Evolutionary conservation across 2,113 vertebrate genomes (phyloP), one percentile per base, ranked within the genome.

Genomic region (Phalacrocorax brasilianus): DNA sequence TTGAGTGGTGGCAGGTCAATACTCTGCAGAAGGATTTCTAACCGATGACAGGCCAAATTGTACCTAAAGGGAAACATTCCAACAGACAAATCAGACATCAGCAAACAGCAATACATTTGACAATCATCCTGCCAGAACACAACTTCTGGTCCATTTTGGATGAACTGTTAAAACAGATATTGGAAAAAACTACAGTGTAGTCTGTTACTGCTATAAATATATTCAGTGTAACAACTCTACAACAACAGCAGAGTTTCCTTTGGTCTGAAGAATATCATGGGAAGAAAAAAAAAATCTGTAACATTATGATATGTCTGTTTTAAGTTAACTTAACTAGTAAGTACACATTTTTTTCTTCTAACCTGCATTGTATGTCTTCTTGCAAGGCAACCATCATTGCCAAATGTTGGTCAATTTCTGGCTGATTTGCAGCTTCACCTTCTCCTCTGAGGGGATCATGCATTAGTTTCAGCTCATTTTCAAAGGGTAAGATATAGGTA

Each of bases 281-380:
- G 10, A 85, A 89, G 10, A 80, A 20, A 28, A 9, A 24, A 28
- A 9, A 27, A 16, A 12, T 11, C 49, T 20, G 1, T 14, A 42
- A 45, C 15, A 66, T 73, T 35, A 84, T 20, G 24, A 67, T 55
- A 83, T 16, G 5, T 8, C 42, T 30, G 49, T 58, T 91, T 52
- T 62, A 75, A 32, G 15, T 40, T 53, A 85, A 58, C 68, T 79
- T 40, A 94, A 77, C 44, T 56, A 80, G 8, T 11, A 89, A 84
- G 66, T 45, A 55, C 3, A 22, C 4, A 6, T 58, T 63, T 16
- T 44, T 58, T 8, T 47, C 30, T 80, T 94, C 97, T 97, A 70
- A 99, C 99, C 99, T 99, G 99, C 99, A 99, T 80, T 99, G 99
- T 97, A 99, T 99, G 96, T 99, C 99, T 95, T 99, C 99, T 97